Evolutionary conservation across 1,140 invertebrate species (phyloP).

Genomic region (Ceratina japonica): DNA sequence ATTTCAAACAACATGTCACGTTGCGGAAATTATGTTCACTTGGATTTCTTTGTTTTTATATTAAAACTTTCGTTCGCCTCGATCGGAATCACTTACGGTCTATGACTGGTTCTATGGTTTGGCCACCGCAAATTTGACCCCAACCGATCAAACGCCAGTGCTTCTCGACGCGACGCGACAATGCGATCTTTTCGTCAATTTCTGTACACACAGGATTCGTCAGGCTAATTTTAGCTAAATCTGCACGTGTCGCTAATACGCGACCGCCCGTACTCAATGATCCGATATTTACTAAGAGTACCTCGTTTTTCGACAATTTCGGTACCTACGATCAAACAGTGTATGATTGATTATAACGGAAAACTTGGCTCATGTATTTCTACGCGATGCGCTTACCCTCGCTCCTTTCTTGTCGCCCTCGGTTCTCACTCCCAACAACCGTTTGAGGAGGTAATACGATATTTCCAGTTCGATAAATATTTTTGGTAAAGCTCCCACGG

Average conservation of each 20-base stretch:
- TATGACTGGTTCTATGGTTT: conserved; percentile 88
- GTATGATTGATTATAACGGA: conserved; percentile 2
- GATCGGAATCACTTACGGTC: conserved; percentile 70
- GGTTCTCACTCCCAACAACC: conserved; percentile 97
- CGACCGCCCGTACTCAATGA: conserved; percentile 98
- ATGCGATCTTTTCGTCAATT: conserved; percentile 98
- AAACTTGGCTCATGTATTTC: neutral
- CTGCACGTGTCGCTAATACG: conserved; percentile 96
- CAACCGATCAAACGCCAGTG: conserved; percentile 99
- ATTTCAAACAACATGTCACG: conserved; percentile 31
- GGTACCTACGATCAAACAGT: conserved; percentile 82
- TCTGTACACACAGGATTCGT: conserved; percentile 99
- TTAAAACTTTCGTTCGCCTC: neutral
- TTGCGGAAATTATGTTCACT: conserved; percentile 31
- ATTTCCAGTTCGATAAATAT: conserved; percentile 99
- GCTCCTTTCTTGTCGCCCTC: conserved; percentile 99
- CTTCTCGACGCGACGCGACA: conserved; percentile 98
- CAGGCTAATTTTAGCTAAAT: conserved; percentile 98
- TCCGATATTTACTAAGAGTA: conserved; percentile 99
- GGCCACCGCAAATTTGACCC: conserved; percentile 96
- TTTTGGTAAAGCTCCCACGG: conserved; percentile 96
- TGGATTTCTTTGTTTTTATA: conserved; percentile 3
- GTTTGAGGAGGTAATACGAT: conserved; percentile 97
- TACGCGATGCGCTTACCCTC: conserved; percentile 84
- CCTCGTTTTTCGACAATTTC: conserved; percentile 78